Evolutionary conservation across 1,140 invertebrate species (phyloP).

Genomic region (Drosophila nasuta): DNA sequence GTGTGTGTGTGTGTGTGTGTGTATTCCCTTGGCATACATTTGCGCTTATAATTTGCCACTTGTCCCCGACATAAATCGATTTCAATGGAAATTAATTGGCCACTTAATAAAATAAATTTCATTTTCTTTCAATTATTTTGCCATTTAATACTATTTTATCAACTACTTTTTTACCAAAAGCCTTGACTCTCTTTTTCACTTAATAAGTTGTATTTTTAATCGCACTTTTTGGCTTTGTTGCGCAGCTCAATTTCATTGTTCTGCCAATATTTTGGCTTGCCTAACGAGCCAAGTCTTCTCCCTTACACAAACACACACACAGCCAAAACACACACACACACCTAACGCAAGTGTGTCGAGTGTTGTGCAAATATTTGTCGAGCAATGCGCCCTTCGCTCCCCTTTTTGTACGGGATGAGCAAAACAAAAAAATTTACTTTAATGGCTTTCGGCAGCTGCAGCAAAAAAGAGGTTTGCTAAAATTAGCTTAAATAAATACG

Average conservation of each 20-base stretch:
- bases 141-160: no score
- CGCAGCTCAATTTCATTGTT: slow-evolving; percentile 1
- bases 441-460: slow-evolving; percentile 15
- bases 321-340: background rate
- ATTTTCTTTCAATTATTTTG: no score
- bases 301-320: background rate
- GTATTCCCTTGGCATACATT: no score
- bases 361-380: slow-evolving; percentile 64
- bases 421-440: background rate
- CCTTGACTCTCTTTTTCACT: background rate
- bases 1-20: no score
- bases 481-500: slow-evolving; percentile 71
- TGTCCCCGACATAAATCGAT: no score
- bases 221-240: background rate
- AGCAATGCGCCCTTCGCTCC: slow-evolving; percentile 46
- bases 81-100: no score
- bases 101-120: no score
- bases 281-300: slow-evolving; percentile 5
- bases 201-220: background rate
- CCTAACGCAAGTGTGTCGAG: slow-evolving; percentile 62
- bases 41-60: no score
- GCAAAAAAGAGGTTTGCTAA: slow-evolving; percentile 19
- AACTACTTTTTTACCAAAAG: background rate
- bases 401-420: background rate
- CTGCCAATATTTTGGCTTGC: slow-evolving; percentile 4